Evolutionary conservation across 2,888 invertebrate species (phyloP).

Genomic region (Leptinotarsa haldemani): DNA sequence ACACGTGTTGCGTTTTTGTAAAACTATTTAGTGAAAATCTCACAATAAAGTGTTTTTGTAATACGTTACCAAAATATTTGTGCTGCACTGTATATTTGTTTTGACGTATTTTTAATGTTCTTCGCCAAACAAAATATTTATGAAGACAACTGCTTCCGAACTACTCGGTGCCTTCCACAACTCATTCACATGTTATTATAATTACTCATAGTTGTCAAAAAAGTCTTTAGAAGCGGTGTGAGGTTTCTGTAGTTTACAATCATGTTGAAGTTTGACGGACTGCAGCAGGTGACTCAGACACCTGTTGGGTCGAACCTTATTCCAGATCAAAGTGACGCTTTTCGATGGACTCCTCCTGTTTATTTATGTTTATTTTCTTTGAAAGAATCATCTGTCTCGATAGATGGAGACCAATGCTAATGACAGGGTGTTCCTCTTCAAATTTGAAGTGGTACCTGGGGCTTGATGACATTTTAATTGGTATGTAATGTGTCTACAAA

Average conservation of each 20-base stretch:
- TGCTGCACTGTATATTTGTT: background rate
- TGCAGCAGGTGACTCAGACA: constrained; percentile 34
- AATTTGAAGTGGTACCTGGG: background rate
- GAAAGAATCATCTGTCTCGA: background rate
- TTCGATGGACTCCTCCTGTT: too few relatives aligned
- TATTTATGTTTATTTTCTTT: constrained; percentile 19
- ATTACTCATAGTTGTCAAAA: constrained; percentile 36
- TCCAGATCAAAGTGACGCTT: constrained; percentile 28
- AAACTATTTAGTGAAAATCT: too few relatives aligned
- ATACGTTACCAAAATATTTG: background rate
- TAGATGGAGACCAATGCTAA: background rate
- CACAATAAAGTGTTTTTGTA: too few relatives aligned
- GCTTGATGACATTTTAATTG: background rate
- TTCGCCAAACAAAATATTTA: constrained; percentile 1
- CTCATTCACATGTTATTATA: constrained; percentile 27
- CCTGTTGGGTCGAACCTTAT: constrained; percentile 21
- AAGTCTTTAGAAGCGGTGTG: constrained; percentile 37
- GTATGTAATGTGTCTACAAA: too few relatives aligned
- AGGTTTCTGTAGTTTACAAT: constrained; percentile 28
- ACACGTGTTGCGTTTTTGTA: too few relatives aligned
- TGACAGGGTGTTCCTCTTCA: background rate
- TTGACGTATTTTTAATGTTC: background rate
- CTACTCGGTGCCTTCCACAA: background rate
- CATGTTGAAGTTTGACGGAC: constrained; percentile 25
- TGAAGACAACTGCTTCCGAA: constrained; percentile 1